Conservation (phyloP, 2,888 invertebrate species). For the Eristalis arbustorum region DNA sequence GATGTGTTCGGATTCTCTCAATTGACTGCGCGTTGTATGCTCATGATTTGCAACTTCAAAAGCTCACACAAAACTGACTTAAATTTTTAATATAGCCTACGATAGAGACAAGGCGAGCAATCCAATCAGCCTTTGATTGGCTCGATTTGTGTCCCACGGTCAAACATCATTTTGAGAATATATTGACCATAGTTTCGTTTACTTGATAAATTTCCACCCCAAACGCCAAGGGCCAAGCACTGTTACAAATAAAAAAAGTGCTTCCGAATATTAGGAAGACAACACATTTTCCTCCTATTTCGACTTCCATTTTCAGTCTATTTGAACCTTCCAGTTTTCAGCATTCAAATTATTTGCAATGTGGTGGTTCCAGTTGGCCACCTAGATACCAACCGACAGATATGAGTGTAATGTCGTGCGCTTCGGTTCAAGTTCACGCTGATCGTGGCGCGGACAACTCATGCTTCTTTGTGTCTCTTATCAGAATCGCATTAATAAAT, state of each 20-base stretch:
- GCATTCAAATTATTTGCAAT: background rate
- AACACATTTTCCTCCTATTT: background rate
- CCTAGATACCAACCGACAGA: constrained; percentile 52
- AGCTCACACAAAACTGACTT: no score
- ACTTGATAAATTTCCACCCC: no score
- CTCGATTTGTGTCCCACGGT: no score
- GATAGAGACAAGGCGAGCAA: no score
- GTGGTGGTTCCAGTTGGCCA: constrained; percentile 38
- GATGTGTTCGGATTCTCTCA: no score
- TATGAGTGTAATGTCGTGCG: constrained; percentile 68
- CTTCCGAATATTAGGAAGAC: background rate
- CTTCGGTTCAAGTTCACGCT: constrained; percentile 72
- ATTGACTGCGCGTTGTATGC: no score
- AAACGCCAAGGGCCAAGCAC: background rate
- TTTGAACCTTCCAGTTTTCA: background rate
- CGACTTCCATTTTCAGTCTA: no score
- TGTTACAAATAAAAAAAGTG: background rate
- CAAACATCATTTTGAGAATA: no score
- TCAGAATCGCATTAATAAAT: constrained; percentile 72
- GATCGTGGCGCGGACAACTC: constrained; percentile 71
- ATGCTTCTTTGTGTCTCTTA: constrained; percentile 69
- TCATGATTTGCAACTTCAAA: no score
- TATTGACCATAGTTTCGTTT: no score
- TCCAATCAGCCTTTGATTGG: no score
- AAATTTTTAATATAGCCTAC: no score